Base-by-base conservation (phyloP, 1,140 invertebrate species). In the Drosophila tsacasi region DNA sequence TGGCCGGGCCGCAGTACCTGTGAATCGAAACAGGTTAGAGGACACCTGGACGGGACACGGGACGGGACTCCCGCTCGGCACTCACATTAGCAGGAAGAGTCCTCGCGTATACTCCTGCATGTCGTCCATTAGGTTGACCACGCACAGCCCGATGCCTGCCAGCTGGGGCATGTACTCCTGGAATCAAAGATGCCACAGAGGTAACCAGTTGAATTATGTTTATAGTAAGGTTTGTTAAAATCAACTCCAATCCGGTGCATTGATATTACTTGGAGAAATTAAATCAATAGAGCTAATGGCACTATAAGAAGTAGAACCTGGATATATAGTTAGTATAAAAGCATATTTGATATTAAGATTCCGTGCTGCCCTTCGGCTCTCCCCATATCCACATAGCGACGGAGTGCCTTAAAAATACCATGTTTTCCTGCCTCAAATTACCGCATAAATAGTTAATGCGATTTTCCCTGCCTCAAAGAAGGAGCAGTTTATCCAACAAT, bases 1-100 rank as follows among this genome's bases (percentile, higher is more conserved):
- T 93, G 40, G 96, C 84, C 5, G 96, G 96, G 37, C 94, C 94
- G 54, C 95, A 95, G 83, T 96, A 96, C 92, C 96, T 95, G 74
- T 2, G 49, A 61, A 68, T 52, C 32, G 32, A 23, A 17, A 13
- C 13, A 25, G 32, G 19, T 35, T 27, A 44, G 13, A 32, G 3
- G 40, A 13, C 15, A 15, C 4, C 2, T 12, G 0, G 5, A 12
- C 8, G 0, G 13, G 12, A 12, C 17, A 12, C 8, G 0, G 13
- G 12, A 12, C 17, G 12, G n/a, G 1, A 13, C 30, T 10, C 3
- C 12, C 17, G 15, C 19, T 42, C n/a, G 15, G 2, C 10, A 94
- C 95, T 95, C 91, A 95, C 95, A 95, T 95, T 25, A 95, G 84
- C 47, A 95, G 86, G 77, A 95, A 95, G 30, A 95, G 93, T 39